Evolutionary conservation across 2,797 vertebrate genomes (phyloP).

Genomic region (Poeciliopsis gracilis): DNA sequence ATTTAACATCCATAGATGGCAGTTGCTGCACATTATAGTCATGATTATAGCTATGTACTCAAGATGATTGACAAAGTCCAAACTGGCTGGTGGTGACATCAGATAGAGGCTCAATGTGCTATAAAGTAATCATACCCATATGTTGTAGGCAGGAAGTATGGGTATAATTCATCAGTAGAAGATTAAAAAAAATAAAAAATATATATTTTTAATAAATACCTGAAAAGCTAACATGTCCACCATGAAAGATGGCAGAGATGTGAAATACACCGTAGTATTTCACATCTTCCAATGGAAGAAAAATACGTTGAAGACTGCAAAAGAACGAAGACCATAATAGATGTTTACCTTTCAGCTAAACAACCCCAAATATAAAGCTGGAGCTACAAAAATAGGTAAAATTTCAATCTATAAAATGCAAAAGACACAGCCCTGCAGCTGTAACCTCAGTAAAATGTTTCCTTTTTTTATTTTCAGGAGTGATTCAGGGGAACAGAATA

Average conservation of each 20-base stretch:
- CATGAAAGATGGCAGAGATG: not conserved
- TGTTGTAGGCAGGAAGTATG: not conserved
- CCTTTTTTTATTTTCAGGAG: not conserved
- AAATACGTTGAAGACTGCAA: not conserved
- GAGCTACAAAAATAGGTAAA: not conserved
- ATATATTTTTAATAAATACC: not conserved
- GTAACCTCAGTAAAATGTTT: not conserved
- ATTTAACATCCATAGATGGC: conserved; percentile 68
- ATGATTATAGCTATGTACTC: conserved; percentile 66
- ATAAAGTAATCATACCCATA: not conserved
- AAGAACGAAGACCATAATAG: not conserved
- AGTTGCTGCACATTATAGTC: conserved; percentile 63
- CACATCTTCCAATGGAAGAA: not conserved
- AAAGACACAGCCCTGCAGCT: not conserved
- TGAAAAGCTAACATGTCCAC: not conserved
- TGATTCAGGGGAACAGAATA: not conserved
- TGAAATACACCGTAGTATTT: not conserved
- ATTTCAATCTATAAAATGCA: not conserved
- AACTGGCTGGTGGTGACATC: conserved; percentile 39
- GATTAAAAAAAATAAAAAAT: not conserved
- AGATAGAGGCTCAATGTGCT: conserved; percentile 17
- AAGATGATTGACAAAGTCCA: conserved; percentile 44
- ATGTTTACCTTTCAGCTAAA: not conserved
- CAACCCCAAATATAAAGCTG: not conserved
- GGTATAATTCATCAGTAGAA: not conserved